Evolutionary conservation across 2,888 invertebrate genomes (phyloP), one percentile per base, ranked within the genome.

Genomic region (Dynastes tityus): DNA sequence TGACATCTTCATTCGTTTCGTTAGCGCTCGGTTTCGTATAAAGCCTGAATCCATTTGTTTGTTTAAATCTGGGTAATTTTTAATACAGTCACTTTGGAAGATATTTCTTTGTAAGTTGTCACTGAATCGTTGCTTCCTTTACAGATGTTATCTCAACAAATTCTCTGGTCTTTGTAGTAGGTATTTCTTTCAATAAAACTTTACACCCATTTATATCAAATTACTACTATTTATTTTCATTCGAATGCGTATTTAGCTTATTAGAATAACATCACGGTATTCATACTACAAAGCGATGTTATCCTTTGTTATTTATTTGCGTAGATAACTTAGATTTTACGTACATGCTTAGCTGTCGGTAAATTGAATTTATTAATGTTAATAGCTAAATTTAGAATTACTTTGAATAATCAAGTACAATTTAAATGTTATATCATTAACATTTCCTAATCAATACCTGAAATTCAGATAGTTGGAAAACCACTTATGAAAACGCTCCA

Each of bases 51-150:
- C 81, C 83, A 83, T 84, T 84, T 84, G 84, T 84, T 83, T 82
- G 77, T 81, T 79, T 82, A 83, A 84, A 84, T 84, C 84, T 81
- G 81, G 81, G 83, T 83, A 84, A 85, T 85, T 85, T 86, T 86
- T 86, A 85, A 86, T 85, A 83, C 81, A 83, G 84, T 82, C 86
- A 82, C 79, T 80, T 82, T 82, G 82, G 81, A 83, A 83, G 83
- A 84, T 81, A 83, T 84, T 82, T 81, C 83, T 83, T 84, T 85
- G 85, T 85, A 84, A 83, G 79, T 79, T 81, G 81, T 81, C 82
- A 80, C 79, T 78, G 81, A 84, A 83, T 85, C 85, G 83, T 81
- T 81, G 82, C 81, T 80, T 82, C 78, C 78, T 74, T 75, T 78
- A 65, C 65, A 81, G 84, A 84, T 84, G 79, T 81, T 82, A 84